Percentiles rank a stretch among this genome's conserved stretches.
Evolutionary conservation across 1,140 invertebrate species (phyloP).

Genomic region (Phymorhynchus buccinoides): DNA sequence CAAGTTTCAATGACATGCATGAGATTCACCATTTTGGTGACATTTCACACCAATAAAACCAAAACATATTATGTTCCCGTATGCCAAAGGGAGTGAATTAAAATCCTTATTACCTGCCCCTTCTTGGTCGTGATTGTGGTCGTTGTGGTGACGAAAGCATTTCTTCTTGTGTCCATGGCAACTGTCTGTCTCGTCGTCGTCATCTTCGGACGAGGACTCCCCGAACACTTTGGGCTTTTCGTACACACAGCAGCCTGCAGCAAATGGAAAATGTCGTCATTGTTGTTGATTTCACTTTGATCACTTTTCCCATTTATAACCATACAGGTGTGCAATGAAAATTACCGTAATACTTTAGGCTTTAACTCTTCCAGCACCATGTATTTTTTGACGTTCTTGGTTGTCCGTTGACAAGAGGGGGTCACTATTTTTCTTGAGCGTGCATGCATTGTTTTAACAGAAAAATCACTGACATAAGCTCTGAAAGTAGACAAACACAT

Average conservation of each 20-base stretch:
- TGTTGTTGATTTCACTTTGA: neutral
- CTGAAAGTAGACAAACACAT: no score
- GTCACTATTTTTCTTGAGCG: no score
- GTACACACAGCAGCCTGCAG: conserved; percentile 72
- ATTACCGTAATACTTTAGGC: no score
- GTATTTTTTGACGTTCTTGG: no score
- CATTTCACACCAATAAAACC: neutral
- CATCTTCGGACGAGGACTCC: conserved; percentile 69
- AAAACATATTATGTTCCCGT: no score
- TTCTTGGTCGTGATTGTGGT: conserved; percentile 19
- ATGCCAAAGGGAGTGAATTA: no score
- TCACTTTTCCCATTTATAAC: neutral
- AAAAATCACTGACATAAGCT: no score
- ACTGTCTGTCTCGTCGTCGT: conserved; percentile 58
- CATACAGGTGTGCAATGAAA: no score
- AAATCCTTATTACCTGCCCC: neutral
- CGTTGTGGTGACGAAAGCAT: conserved; percentile 49
- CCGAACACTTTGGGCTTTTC: conserved; percentile 71
- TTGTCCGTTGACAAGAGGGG: no score
- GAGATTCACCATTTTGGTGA: neutral
- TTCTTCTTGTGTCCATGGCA: conserved; percentile 64
- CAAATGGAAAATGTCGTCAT: neutral
- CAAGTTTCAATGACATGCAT: neutral
- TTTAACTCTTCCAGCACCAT: no score
- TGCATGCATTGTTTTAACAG: no score